These are phyloP conservation scores for Sternarchorhynchus goeldii DNA, from an alignment of 2,797 vertebrate species.

Conservation along the genomic window DNA sequence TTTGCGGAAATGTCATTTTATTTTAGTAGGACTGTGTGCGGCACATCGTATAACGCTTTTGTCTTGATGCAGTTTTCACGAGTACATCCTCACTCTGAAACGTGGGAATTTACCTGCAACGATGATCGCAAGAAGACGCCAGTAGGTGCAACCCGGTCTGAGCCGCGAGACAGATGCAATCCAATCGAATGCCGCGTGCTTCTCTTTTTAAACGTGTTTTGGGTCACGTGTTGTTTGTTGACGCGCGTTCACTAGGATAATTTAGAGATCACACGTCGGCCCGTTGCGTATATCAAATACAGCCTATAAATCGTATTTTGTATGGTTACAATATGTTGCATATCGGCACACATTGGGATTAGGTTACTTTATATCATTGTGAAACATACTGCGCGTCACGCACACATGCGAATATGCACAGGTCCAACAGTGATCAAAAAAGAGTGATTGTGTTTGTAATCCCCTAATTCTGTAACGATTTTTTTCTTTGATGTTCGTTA, in stretches of 20 bases:
- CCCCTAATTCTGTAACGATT: too few species aligned
- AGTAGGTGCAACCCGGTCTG: slow-evolving; percentile 39
- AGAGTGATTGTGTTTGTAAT: background rate
- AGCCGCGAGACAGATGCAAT: slow-evolving; percentile 33
- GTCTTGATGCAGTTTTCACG: slow-evolving; percentile 13
- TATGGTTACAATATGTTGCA: background rate
- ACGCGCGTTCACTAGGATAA: slow-evolving; percentile 55
- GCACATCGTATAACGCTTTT: slow-evolving; percentile 7
- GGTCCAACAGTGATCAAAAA: too few species aligned
- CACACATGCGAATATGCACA: background rate
- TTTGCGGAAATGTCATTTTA: slow-evolving; percentile 27
- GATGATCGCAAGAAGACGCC: slow-evolving; percentile 5
- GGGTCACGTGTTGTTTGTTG: slow-evolving; percentile 74
- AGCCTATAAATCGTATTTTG: background rate
- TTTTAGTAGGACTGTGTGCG: slow-evolving; percentile 13
- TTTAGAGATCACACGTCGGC: slow-evolving; percentile 33
- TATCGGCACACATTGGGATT: background rate
- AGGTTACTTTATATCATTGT: background rate
- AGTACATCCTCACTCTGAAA: slow-evolving; percentile 8
- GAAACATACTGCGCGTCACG: background rate
- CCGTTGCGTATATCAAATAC: slow-evolving; percentile 8
- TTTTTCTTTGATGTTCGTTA: background rate
- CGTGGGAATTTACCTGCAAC: slow-evolving; percentile 13
- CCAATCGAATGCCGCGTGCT: slow-evolving; percentile 40
- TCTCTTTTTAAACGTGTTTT: slow-evolving; percentile 62